Conservation (phyloP, 2,888 invertebrate species). For the Ectropis crepuscularia region DNA sequence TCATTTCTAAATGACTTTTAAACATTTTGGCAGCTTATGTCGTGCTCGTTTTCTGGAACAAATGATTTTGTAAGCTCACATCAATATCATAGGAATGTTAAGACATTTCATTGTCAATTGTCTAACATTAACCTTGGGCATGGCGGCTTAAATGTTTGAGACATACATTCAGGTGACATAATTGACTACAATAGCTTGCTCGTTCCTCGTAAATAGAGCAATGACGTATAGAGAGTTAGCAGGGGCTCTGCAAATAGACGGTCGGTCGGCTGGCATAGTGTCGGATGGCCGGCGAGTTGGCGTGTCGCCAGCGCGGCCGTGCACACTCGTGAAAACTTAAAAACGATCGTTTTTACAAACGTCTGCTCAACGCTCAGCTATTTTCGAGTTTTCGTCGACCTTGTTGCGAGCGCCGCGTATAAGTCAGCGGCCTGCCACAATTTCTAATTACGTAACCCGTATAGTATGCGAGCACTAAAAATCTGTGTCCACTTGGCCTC, state of each 20-base stretch:
- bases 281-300: slow-evolving; percentile 76
- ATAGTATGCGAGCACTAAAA: slow-evolving; percentile 28
- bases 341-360: slow-evolving; percentile 79
- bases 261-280: slow-evolving; percentile 69
- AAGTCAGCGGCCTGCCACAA: slow-evolving; percentile 72
- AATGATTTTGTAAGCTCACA: slow-evolving; percentile 42
- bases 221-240: slow-evolving; percentile 75
- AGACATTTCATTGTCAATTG: slow-evolving; percentile 29
- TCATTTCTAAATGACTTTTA: slow-evolving; percentile 96
- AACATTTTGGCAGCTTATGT: slow-evolving; percentile 92
- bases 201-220: slow-evolving; percentile 78
- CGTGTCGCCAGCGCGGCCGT: slow-evolving; percentile 64
- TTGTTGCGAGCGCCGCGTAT: slow-evolving; percentile 66
- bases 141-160: slow-evolving; percentile 50
- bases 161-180: slow-evolving; percentile 73
- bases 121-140: slow-evolving; percentile 63
- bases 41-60: slow-evolving; percentile 91
- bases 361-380: slow-evolving; percentile 74
- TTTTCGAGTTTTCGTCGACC: slow-evolving; percentile 77
- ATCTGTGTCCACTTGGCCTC: slow-evolving; percentile 29
- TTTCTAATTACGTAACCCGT: slow-evolving; percentile 64
- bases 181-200: slow-evolving; percentile 72
- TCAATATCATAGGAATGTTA: not conserved
- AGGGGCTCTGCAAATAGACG: slow-evolving; percentile 76
- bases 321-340: slow-evolving; percentile 68